Conservation (phyloP, 2,113 vertebrate species). For the Caloenas nicobarica region DNA sequence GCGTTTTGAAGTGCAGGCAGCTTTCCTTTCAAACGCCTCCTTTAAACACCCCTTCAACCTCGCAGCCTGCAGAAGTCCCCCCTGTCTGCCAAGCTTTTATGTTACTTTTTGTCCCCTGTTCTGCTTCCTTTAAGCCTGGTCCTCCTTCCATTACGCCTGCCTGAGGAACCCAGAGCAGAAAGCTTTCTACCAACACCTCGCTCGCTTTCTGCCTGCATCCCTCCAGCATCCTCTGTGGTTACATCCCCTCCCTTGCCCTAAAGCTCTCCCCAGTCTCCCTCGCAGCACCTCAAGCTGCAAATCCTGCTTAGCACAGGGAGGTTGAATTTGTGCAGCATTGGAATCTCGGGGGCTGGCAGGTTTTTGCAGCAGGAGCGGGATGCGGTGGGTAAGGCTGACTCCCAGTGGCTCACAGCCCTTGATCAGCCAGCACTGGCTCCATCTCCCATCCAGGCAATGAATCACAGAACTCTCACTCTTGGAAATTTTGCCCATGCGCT, state of each 20-base stretch:
- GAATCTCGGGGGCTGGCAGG: not conserved
- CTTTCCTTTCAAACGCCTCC: not conserved
- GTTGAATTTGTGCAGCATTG: not conserved
- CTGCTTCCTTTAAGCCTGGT: not conserved
- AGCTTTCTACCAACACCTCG: not conserved
- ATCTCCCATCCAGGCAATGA: not conserved
- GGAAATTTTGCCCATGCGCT: not conserved
- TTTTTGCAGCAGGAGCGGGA: fast-evolving
- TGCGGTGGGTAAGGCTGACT: not conserved
- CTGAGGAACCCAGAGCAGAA: not conserved
- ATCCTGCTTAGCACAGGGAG: not conserved
- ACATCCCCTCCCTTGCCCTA: not conserved
- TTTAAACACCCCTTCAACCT: not conserved
- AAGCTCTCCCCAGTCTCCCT: not conserved
- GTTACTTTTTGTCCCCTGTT: not conserved
- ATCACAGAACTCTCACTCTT: not conserved
- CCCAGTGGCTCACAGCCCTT: not conserved
- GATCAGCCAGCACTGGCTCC: not conserved
- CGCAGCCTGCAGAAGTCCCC: not conserved
- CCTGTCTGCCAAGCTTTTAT: not conserved
- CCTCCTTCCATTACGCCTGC: not conserved
- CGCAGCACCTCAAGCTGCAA: not conserved
- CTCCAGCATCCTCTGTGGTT: not conserved
- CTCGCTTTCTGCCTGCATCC: not conserved
- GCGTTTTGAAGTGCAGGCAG: not conserved